Percentiles rank a stretch among this genome's conserved stretches.
These are phyloP conservation scores for Dolichoris vasculosae DNA, from an alignment of 1,140 invertebrate species.

Conservation along the genomic window DNA sequence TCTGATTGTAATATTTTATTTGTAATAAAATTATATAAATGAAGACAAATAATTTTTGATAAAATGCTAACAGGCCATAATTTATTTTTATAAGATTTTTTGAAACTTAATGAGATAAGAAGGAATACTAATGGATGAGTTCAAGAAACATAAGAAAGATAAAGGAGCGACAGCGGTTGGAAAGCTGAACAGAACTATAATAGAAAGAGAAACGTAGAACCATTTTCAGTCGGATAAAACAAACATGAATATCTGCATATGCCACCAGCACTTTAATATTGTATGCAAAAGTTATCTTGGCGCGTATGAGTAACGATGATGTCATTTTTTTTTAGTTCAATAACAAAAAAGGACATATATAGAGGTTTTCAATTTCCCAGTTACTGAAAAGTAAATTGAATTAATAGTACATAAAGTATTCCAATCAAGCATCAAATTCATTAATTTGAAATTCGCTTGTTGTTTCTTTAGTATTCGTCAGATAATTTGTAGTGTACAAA, in stretches of 20 bases:
- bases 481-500: not conserved
- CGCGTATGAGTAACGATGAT: slow-evolving; percentile 13
- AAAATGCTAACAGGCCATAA: not conserved
- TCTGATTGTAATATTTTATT: not conserved
- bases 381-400: not conserved
- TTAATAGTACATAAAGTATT: not conserved
- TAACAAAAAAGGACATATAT: not conserved
- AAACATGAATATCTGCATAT: slow-evolving; percentile 47
- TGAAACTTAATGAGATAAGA: not conserved
- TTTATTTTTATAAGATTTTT: not conserved
- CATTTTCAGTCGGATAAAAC: slow-evolving; percentile 35
- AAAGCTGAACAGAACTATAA: not conserved
- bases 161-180: not conserved
- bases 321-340: slow-evolving; percentile 4
- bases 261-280: slow-evolving; percentile 45
- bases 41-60: not conserved
- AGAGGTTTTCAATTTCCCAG: not conserved
- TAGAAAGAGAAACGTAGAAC: slow-evolving; percentile 12
- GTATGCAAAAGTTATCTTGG: slow-evolving; percentile 23
- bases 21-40: not conserved
- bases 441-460: not conserved
- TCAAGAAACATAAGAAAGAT: slow-evolving; percentile 14
- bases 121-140: not conserved
- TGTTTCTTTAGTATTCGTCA: not conserved
- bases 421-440: not conserved